phyloP scores from a whole-genome alignment of 2,113 vertebrate genomes.

The Rutilus rutilus region DNA sequence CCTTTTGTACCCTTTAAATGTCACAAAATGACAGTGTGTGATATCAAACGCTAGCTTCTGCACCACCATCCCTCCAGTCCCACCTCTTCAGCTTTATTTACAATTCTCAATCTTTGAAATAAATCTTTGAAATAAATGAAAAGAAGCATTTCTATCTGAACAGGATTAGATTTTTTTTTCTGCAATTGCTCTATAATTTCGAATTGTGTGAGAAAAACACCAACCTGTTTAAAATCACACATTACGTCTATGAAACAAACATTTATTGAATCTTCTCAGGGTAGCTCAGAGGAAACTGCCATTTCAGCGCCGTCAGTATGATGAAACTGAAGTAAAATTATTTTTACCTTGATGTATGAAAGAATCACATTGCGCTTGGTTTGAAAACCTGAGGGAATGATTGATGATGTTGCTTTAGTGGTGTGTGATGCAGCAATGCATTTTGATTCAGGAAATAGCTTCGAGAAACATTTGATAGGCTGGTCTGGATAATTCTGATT shows the following conservation, averaged over 20 bases:
- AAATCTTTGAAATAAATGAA: background rate
- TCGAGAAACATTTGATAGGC: background rate
- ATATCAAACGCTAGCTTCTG: slow-evolving; percentile 31
- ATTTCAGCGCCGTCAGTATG: background rate
- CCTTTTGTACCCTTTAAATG: slow-evolving; percentile 34
- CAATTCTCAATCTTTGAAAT: background rate
- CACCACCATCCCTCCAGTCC: background rate
- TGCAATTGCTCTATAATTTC: background rate
- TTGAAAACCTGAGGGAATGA: slow-evolving; percentile 22
- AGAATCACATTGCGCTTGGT: background rate
- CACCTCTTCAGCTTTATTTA: slow-evolving; percentile 15
- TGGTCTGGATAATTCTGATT: slow-evolving; percentile 8
- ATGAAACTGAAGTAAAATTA: slow-evolving; percentile 7
- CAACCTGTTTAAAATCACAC: background rate
- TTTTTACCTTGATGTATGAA: slow-evolving; percentile 1
- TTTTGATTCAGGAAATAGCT: slow-evolving; percentile 27
- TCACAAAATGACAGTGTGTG: slow-evolving; percentile 1
- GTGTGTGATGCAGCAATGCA: background rate
- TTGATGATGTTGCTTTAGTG: slow-evolving; percentile 21
- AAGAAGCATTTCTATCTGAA: background rate
- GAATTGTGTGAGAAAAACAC: background rate
- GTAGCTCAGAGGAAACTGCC: slow-evolving; percentile 19
- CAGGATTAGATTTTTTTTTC: background rate
- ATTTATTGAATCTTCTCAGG: background rate
- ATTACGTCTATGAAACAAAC: background rate